Conservation (phyloP, 2,888 invertebrate genomes). For the Parelbella ahira region DNA sequence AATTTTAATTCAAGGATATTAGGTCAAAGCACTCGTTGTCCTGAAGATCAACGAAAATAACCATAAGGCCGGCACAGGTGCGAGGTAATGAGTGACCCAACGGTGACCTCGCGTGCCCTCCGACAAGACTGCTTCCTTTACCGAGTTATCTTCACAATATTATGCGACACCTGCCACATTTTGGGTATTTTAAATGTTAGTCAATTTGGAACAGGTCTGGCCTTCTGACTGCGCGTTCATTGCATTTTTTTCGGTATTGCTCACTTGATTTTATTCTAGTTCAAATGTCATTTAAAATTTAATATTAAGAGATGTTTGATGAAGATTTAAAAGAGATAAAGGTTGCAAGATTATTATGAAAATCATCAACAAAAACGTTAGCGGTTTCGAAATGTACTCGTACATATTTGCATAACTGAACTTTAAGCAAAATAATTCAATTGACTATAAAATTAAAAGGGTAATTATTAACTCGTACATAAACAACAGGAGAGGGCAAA, state of each 20-base stretch:
- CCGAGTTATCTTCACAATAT: constrained; percentile 45
- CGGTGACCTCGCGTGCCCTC: constrained; percentile 49
- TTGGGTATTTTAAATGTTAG: constrained; percentile 7
- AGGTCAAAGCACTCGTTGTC: background rate
- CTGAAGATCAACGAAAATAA: background rate
- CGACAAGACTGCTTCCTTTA: constrained; percentile 52
- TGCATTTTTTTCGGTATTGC: background rate
- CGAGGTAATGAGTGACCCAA: constrained; percentile 42
- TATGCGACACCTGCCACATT: constrained; percentile 40
- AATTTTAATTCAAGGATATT: background rate
- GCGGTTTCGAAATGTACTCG: too few relatives aligned
- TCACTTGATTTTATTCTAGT: too few relatives aligned
- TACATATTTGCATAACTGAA: too few relatives aligned
- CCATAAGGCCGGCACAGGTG: constrained; percentile 33
- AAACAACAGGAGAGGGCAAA: too few relatives aligned
- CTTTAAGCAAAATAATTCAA: too few relatives aligned
- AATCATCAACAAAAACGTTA: too few relatives aligned
- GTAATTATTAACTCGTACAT: too few relatives aligned
- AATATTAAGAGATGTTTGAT: too few relatives aligned
- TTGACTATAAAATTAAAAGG: too few relatives aligned
- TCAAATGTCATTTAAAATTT: too few relatives aligned
- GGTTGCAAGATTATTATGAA: too few relatives aligned
- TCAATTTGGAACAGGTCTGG: background rate
- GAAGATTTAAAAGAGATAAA: too few relatives aligned
- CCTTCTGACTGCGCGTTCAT: background rate